A percentile compares a stretch with the other conserved stretches of the same genome.
These are phyloP conservation scores for Popillia japonica DNA, from an alignment of 1,140 invertebrate genomes.

Conservation along the genomic window DNA sequence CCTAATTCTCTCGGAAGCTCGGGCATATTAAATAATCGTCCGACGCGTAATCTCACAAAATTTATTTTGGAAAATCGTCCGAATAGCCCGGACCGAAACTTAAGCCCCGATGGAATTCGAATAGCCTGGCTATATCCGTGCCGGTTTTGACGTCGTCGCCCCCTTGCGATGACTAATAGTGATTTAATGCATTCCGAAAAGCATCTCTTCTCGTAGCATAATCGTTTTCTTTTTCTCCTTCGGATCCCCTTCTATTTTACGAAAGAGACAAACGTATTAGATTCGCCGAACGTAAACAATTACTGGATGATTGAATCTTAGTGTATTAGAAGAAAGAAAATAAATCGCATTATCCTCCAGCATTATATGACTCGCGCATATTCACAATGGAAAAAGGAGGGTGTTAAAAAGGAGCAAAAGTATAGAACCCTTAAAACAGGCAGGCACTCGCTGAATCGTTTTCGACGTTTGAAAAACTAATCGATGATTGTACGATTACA, in stretches of 20 bases:
- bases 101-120: neutral
- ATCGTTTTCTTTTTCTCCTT: neutral
- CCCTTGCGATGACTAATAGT: constrained; percentile 11
- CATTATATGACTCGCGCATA: too few species aligned
- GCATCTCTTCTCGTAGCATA: neutral
- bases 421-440: neutral
- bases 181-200: constrained; percentile 12
- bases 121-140: neutral
- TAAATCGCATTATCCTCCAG: too few species aligned
- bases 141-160: neutral
- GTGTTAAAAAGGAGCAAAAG: too few species aligned
- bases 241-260: neutral
- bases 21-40: neutral
- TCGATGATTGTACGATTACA: constrained; percentile 14
- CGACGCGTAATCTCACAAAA: neutral
- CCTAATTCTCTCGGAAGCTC: neutral
- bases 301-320: too few species aligned
- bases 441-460: neutral
- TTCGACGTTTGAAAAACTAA: neutral
- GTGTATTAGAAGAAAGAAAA: too few species aligned
- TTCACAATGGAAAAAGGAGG: too few species aligned
- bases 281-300: too few species aligned
- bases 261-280: too few species aligned
- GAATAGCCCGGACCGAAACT: neutral
- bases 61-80: constrained; percentile 6